These are phyloP conservation scores for Gallirallus australis DNA, from an alignment of 2,797 vertebrate species.

Conservation along the genomic window DNA sequence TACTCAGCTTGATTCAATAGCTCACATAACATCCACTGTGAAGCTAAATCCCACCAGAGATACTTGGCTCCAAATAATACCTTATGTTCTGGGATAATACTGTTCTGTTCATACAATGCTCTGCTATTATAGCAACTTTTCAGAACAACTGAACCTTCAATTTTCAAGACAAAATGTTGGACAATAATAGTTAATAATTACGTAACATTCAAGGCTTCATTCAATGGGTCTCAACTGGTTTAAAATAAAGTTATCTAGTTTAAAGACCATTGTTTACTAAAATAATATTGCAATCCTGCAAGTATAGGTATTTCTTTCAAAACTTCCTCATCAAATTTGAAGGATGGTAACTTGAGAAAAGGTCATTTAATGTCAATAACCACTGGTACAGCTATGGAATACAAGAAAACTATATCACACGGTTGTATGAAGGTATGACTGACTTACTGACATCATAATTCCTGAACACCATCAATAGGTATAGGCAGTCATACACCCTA, in stretches of 20 bases:
- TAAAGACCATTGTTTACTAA: neutral
- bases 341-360: neutral
- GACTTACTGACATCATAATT: neutral
- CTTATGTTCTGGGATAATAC: neutral
- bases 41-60: neutral
- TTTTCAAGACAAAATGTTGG: neutral
- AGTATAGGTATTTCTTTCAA: neutral
- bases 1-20: neutral
- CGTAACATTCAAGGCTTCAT: neutral
- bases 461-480: neutral
- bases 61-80: neutral
- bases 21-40: neutral
- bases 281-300: neutral
- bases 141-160: neutral
- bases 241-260: neutral
- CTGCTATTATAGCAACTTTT: neutral
- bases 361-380: neutral
- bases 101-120: neutral
- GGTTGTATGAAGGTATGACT: neutral
- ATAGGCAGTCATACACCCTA: neutral
- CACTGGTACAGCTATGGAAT: neutral
- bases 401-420: fast-evolving
- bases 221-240: neutral
- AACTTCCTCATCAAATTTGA: neutral
- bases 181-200: neutral